Percentiles rank a stretch among this genome's conserved stretches.
These are phyloP conservation scores for Acipenser transmontanus DNA, from an alignment of 2,797 vertebrate species.

Conservation along the genomic window DNA sequence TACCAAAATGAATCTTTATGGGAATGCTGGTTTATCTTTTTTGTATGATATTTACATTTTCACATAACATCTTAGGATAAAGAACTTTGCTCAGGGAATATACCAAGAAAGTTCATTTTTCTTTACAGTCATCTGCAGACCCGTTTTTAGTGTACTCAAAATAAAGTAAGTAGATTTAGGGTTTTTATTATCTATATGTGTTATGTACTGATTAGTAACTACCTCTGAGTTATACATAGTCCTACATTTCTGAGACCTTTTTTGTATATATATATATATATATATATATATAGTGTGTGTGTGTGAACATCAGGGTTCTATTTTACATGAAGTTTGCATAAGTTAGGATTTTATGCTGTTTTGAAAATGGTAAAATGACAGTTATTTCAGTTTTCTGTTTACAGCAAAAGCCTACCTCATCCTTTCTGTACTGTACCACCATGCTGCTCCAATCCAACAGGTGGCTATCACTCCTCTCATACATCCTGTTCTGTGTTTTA, in stretches of 20 bases:
- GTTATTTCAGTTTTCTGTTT: conserved; percentile 70
- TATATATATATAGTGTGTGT: conserved; percentile 54
- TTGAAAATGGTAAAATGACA: conserved; percentile 37
- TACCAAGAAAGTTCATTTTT: conserved; percentile 71
- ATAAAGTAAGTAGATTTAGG: conserved; percentile 70
- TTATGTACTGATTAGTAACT: conserved; percentile 87
- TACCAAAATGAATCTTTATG: conserved; percentile 66
- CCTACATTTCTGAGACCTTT: conserved; percentile 54
- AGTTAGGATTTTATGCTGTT: conserved; percentile 19
- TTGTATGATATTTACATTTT: conserved; percentile 71
- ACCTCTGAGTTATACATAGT: conserved; percentile 86
- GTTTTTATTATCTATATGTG: conserved; percentile 61
- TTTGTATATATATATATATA: conserved; percentile 55
- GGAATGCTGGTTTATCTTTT: conserved; percentile 52
- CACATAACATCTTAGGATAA: conserved; percentile 93
- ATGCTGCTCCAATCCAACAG: conserved; percentile 59
- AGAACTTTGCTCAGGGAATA: conserved; percentile 96
- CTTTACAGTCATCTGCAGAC: conserved; percentile 80
- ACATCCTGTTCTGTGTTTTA: not conserved
- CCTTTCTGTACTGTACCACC: conserved; percentile 56
- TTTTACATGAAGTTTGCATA: conserved; percentile 18
- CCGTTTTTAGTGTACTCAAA: conserved; percentile 65
- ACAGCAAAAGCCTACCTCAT: conserved; percentile 98
- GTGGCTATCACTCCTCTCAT: conserved; percentile 36
- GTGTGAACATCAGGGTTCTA: conserved; percentile 46